phyloP scores from a whole-genome alignment of 2,797 vertebrate genomes.

The Novumbra hubbsi region DNA sequence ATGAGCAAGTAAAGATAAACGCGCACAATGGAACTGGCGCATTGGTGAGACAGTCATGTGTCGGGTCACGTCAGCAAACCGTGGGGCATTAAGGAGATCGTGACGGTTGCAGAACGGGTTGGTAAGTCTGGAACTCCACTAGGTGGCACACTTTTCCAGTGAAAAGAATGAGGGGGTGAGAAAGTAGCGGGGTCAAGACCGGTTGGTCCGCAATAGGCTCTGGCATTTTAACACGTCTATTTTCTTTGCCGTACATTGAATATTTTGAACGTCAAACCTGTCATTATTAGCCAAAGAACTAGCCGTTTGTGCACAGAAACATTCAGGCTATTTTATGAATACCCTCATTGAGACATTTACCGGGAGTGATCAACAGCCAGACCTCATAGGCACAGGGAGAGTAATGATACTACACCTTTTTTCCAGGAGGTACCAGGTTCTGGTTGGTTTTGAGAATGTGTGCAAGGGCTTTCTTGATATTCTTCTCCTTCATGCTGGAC shows the following conservation, averaged over 20 bases:
- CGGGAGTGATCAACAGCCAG: not conserved
- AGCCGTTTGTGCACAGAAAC: too few species aligned
- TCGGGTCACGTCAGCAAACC: not conserved
- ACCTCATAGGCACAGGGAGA: not conserved
- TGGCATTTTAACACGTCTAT: too few species aligned
- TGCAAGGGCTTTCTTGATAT: conserved; percentile 98
- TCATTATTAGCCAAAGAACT: too few species aligned
- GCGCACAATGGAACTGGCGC: not conserved
- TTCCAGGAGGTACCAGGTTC: conserved; percentile 97
- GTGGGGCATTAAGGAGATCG: not conserved
- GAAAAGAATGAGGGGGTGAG: not conserved
- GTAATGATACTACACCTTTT: conserved; percentile 88
- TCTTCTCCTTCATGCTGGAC: conserved; percentile 99
- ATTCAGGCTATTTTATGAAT: too few species aligned
- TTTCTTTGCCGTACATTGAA: too few species aligned
- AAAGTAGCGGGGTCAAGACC: not conserved
- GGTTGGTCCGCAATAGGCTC: too few species aligned
- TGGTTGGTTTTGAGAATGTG: conserved; percentile 99
- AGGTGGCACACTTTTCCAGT: conserved; percentile 49
- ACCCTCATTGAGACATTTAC: too few species aligned
- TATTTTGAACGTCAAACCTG: too few species aligned
- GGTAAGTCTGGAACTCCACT: conserved; percentile 41
- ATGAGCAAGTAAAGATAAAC: conserved; percentile 12
- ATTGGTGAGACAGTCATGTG: not conserved
- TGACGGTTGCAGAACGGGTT: not conserved